phyloP scores from a whole-genome alignment of 2,797 vertebrate genomes.

The Syngnathus acus region DNA sequence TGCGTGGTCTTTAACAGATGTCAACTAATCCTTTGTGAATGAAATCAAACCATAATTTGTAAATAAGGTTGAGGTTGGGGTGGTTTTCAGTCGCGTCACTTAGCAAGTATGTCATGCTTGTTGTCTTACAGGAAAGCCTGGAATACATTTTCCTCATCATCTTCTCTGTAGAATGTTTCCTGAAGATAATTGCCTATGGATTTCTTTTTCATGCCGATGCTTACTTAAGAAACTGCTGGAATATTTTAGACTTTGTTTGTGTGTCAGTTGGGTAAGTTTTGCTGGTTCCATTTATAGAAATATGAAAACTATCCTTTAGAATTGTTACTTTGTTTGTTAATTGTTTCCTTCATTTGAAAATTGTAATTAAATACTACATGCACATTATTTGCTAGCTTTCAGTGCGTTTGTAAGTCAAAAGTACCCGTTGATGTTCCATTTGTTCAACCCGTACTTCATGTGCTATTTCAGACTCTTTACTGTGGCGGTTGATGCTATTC shows the following conservation, averaged over 20 bases:
- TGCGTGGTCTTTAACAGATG: not conserved
- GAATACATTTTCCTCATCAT: constrained; percentile 91
- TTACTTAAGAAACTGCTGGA: constrained; percentile 90
- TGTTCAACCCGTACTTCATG: not conserved
- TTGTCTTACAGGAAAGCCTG: constrained; percentile 78
- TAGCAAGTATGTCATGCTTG: not conserved
- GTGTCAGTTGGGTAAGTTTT: constrained; percentile 83
- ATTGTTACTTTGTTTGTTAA: not conserved
- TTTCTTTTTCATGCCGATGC: constrained; percentile 87
- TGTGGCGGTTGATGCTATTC: constrained; percentile 80
- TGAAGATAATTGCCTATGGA: constrained; percentile 90
- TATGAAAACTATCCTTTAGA: not conserved
- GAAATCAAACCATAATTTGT: not conserved
- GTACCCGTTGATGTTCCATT: not conserved
- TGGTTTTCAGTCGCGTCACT: not conserved
- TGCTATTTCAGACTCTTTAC: constrained; percentile 74
- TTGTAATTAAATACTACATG: not conserved
- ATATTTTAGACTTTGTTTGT: constrained; percentile 87
- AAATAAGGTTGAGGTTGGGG: not conserved
- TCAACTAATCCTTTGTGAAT: not conserved
- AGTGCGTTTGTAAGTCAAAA: not conserved
- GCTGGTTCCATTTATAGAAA: not conserved
- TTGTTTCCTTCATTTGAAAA: not conserved
- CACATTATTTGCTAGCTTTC: not conserved
- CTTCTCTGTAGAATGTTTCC: constrained; percentile 84